Base-by-base conservation (phyloP, 2,888 invertebrate genomes). In the Drosophila acutilabella region DNA sequence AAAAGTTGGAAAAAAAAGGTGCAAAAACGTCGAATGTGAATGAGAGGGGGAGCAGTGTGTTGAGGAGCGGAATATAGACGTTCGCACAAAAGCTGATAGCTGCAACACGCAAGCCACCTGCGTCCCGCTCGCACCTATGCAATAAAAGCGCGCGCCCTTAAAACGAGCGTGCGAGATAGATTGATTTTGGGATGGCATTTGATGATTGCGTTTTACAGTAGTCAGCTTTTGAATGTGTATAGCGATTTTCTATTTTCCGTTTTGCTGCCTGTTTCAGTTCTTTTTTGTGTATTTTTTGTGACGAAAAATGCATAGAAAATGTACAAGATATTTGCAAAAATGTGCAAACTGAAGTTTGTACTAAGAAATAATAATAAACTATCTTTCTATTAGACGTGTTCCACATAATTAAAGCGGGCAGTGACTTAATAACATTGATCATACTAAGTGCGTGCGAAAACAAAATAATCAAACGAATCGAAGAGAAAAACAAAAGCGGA, bases 201-300 rank as follows among this genome's bases (percentile, higher is more conserved):
- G 69, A 53, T 67, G 61, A 65, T 71, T 65, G 60, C 50, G 89
- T 80, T 69, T 14, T 40, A 64, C 50, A 87, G 64, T 64, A 48
- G 41, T 11, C 66, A 84, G 81, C 76, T 71, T 72, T 58, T 80
- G 81, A 48, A 57, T 50, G 56, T 30, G 52, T 51, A 40, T 54
- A 60, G 67, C 81, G 62, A 84, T 84, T 89, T 88, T 78, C 84
- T 81, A 84, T 87, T 81, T 79, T 81, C 72, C 84, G 78, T 75
- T 74, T 74, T 54, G 50, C 70, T 69, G 69, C 47, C 75, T 64
- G 74, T 58, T 75, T 75, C 75, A 75, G 58, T 76, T 78, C 67
- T 68, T 72, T 77, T 80, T 71, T 84, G 89, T 84, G 87, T 84
- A 87, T 84, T 88, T 88, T 88, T 75, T 82, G 81, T 84, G 78